These are phyloP conservation scores for Globodera rostochiensis DNA, from an alignment of 1,140 invertebrate species.

Conservation along the genomic window DNA sequence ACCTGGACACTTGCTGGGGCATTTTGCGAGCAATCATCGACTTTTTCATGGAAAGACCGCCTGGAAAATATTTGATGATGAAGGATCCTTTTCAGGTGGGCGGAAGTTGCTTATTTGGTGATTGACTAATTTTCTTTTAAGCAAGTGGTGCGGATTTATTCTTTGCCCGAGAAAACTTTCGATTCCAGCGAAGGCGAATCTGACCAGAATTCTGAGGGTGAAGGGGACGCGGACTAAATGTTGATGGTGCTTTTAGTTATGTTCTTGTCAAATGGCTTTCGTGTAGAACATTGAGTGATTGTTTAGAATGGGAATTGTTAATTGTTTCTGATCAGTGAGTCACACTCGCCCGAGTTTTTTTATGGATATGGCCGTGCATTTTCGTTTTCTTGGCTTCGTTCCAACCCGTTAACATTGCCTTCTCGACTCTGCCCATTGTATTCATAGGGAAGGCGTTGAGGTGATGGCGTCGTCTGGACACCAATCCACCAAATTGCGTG, in stretches of 20 bases:
- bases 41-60: constrained; percentile 94
- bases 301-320: constrained; percentile 1
- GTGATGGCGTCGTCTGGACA: constrained; percentile 12
- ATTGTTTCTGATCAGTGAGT: constrained; percentile 33
- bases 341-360: constrained; percentile 18
- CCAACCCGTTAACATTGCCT: constrained; percentile 12
- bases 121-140: constrained; percentile 70
- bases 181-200: constrained; percentile 54
- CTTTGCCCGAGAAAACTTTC: constrained; percentile 61
- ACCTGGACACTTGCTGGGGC: constrained; percentile 99
- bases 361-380: constrained; percentile 33
- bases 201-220: constrained; percentile 34
- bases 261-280: constrained; percentile 6
- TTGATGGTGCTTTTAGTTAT: not conserved
- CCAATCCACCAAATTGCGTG: constrained; percentile 42
- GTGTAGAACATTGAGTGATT: not conserved
- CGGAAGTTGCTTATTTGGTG: not conserved
- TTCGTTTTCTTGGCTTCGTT: constrained; percentile 15
- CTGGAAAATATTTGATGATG: constrained; percentile 95
- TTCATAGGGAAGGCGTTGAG: constrained; percentile 29
- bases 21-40: constrained; percentile 97
- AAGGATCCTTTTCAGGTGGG: constrained; percentile 78
- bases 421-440: not conserved
- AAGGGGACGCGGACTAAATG: constrained; percentile 42
- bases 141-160: constrained; percentile 70